Evolutionary conservation across 2,113 vertebrate species (phyloP).

Genomic region (Melanocharis versteri): DNA sequence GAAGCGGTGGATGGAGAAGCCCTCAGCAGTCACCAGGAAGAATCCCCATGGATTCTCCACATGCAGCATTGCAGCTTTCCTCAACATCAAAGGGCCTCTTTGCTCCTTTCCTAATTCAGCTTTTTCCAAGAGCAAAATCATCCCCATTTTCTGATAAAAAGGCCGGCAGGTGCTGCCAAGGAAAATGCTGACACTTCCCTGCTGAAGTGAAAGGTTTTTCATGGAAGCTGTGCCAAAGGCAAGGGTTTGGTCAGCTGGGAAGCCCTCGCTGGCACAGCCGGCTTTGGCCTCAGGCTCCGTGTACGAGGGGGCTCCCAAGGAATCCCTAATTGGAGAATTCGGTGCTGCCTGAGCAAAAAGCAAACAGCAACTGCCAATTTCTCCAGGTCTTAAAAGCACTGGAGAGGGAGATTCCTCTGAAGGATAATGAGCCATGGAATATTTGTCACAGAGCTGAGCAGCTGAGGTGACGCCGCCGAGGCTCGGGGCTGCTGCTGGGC

Average conservation of each 20-base stretch:
- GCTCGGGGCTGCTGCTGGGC: not conserved
- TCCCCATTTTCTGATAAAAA: not conserved
- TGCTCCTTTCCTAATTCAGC: not conserved
- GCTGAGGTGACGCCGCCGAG: not conserved
- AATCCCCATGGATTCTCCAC: not conserved
- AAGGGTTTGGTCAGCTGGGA: not conserved
- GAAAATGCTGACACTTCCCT: not conserved
- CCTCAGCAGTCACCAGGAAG: not conserved
- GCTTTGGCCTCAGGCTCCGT: not conserved
- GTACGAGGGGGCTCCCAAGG: not conserved
- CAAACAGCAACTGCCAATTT: not conserved
- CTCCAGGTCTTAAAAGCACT: not conserved
- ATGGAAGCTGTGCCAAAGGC: not conserved
- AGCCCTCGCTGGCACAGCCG: not conserved
- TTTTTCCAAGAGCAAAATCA: not conserved
- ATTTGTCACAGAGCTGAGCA: constrained; percentile 48
- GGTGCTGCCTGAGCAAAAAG: not conserved
- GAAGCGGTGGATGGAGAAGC: not conserved
- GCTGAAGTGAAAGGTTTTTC: not conserved
- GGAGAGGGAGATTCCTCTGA: constrained; percentile 17
- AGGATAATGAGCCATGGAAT: constrained; percentile 27
- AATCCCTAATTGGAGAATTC: not conserved
- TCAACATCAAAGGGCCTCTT: not conserved
- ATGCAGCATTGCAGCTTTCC: not conserved
- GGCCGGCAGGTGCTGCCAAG: not conserved